A percentile compares a stretch with the other conserved stretches of the same genome.
Evolutionary conservation across 1,140 invertebrate genomes (phyloP).

Genomic region (Archivesica marissinica): DNA sequence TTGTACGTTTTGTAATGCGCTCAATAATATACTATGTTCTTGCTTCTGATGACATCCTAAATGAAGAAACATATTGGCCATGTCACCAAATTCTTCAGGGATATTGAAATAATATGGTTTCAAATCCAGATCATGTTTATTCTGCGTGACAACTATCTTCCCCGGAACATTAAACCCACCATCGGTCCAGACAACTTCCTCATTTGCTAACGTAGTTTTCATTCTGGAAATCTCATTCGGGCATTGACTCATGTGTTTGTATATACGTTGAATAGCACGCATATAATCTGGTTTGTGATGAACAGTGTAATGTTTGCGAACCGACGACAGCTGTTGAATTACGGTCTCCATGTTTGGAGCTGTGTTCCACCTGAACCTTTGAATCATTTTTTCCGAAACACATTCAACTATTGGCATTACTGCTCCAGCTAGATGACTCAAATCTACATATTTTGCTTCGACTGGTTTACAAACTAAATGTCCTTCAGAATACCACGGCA

Average conservation of each 20-base stretch:
- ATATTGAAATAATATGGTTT: conserved; percentile 7
- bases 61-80: background rate
- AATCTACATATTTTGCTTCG: background rate
- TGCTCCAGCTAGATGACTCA: background rate
- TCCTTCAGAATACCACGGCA: background rate
- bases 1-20: background rate
- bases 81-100: conserved; percentile 8
- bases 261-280: background rate
- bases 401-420: background rate
- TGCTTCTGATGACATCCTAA: conserved; percentile 19
- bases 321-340: background rate
- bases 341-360: background rate
- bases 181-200: conserved; percentile 6
- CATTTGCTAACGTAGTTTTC: background rate
- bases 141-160: background rate
- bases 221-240: background rate
- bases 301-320: background rate
- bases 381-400: background rate
- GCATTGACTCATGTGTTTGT: background rate
- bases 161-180: background rate
- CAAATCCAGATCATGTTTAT: conserved; percentile 4
- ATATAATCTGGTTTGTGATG: background rate
- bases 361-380: background rate
- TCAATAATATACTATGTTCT: background rate
- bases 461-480: background rate